phyloP scores from a whole-genome alignment of 1,140 invertebrate species.

The Euborellia annulipes region DNA sequence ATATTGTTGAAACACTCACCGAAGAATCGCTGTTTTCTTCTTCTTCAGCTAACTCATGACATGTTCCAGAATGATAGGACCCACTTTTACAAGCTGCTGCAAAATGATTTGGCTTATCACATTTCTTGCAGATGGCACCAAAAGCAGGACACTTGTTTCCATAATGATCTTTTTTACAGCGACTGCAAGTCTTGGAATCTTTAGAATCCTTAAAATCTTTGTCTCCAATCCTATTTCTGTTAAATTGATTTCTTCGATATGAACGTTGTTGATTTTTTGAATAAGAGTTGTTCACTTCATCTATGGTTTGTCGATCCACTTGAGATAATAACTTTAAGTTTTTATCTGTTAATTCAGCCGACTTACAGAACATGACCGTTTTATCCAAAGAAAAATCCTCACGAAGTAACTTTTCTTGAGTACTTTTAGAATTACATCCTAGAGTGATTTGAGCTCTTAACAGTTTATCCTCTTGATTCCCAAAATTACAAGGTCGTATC shows the following conservation, averaged over 20 bases:
- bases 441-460: slow-evolving; percentile 19
- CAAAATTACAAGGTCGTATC: slow-evolving; percentile 17
- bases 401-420: slow-evolving; percentile 20
- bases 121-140: slow-evolving; percentile 6
- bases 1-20: neutral
- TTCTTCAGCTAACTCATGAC: neutral
- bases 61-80: neutral
- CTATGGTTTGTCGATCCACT: neutral
- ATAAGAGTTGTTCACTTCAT: neutral
- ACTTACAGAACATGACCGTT: slow-evolving; percentile 15
- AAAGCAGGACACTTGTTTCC: too few species aligned
- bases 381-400: slow-evolving; percentile 18
- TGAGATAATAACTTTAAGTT: too few species aligned
- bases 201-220: slow-evolving; percentile 9
- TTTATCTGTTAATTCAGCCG: slow-evolving; percentile 15
- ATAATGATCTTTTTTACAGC: too few species aligned
- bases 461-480: slow-evolving; percentile 18
- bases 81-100: neutral
- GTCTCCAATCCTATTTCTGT: slow-evolving; percentile 4
- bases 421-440: slow-evolving; percentile 16
- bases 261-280: neutral
- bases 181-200: slow-evolving; percentile 7
- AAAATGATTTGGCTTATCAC: neutral
- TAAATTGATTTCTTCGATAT: neutral
- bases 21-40: too few species aligned